Evolutionary conservation across 2,113 vertebrate species (phyloP), one percentile per base, ranked within the genome.

Genomic region (Suncus etruscus): DNA sequence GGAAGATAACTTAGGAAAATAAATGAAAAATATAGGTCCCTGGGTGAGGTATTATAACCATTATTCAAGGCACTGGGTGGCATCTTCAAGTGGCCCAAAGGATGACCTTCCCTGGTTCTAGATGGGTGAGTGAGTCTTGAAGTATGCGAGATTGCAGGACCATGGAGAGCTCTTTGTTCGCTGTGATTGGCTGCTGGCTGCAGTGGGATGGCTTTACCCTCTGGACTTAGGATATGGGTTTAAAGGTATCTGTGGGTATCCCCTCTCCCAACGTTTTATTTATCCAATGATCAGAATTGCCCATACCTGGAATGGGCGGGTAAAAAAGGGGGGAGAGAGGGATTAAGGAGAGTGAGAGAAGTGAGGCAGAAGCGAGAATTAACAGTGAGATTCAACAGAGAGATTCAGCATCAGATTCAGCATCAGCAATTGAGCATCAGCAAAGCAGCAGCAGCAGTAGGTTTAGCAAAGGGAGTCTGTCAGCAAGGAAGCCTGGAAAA

Each of bases 91-190:
- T 0, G 0, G 12, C 14, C 65, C 74, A 15, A 51, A 14, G 20
- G 65, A 24, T 82, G 24, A 78, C 81, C 61, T 86, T 90, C 80
- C 32, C 5, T 31, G 63, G 24, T 82, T 48, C 61, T 50, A 63
- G 9, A n/a, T 31, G 54, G 72, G 15, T 7, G 15, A 29, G 29
- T 22, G 1, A 4, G 16, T 20, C 39, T 39, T 80, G 3, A 1
- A 1, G 1, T 5, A 2, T 8, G 16, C 82, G 16, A 5, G 1
- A 0, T 2, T 7, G 74, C 94, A 94, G 89, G 39, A 96, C 95
- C 91, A 89, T 74, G 94, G 92, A 95, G 84, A 95, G 94, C 70
- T 92, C 96, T 87, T 11, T 1, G 22, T 24, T 69, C 48, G 3
- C 10, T 0, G 3, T 76, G n/a, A 1, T 72, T 83, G 88, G 47